Evolutionary conservation across 1,140 invertebrate genomes (phyloP).

Genomic region (Heliconius eleuchia): DNA sequence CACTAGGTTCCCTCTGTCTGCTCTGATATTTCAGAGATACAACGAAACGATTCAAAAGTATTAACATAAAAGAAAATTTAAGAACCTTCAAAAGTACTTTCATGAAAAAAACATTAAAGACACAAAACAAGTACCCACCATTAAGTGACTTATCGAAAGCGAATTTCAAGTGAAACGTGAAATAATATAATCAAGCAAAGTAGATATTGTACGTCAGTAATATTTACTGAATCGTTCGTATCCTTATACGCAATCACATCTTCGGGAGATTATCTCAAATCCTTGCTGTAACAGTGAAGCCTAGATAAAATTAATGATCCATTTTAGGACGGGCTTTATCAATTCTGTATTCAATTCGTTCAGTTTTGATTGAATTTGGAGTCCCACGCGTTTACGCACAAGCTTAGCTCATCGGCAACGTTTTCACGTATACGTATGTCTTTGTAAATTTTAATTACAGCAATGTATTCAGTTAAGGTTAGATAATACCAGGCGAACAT

Average conservation of each 20-base stretch:
- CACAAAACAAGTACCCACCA: neutral
- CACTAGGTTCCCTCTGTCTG: too few species aligned
- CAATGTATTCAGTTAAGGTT: constrained; percentile 9
- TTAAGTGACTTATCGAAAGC: neutral
- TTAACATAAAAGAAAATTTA: neutral
- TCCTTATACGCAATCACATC: constrained; percentile 20
- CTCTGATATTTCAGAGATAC: too few species aligned
- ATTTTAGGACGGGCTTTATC: constrained; percentile 38
- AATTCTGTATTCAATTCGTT: constrained; percentile 44
- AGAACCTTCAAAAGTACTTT: too few species aligned
- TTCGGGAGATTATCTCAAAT: constrained; percentile 27
- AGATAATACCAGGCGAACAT: constrained; percentile 35
- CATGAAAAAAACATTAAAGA: neutral
- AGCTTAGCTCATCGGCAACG: constrained; percentile 44
- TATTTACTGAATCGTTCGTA: constrained; percentile 3
- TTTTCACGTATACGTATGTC: constrained; percentile 51
- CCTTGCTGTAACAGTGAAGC: constrained; percentile 34
- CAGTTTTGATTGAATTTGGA: constrained; percentile 44
- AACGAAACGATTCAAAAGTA: neutral
- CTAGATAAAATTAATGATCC: constrained; percentile 45
- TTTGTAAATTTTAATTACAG: constrained; percentile 53
- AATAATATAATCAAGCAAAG: neutral
- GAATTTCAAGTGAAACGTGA: neutral
- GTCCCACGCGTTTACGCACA: constrained; percentile 43
- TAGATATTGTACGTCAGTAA: constrained; percentile 10